phyloP scores from a whole-genome alignment of 2,888 invertebrate species.

The Drosophila nr. perissopoda region DNA sequence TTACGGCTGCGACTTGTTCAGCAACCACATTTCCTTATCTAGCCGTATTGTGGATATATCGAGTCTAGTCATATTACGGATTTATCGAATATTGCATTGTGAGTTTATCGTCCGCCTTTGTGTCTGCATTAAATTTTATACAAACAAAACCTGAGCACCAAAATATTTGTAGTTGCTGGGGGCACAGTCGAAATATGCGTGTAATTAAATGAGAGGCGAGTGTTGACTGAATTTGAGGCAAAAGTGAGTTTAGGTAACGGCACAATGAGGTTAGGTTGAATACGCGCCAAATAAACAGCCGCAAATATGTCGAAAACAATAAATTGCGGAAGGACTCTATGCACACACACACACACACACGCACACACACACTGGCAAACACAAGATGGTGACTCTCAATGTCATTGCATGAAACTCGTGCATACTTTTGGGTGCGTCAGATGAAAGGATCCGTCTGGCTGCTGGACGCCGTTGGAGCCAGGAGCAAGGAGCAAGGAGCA shows the following conservation, averaged over 20 bases:
- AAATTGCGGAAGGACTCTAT: constrained; percentile 59
- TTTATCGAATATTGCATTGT: not conserved
- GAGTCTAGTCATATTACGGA: not conserved
- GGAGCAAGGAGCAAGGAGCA: not conserved
- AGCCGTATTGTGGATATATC: not conserved
- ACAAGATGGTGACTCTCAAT: constrained; percentile 32
- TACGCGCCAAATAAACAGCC: constrained; percentile 65
- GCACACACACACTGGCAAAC: not conserved
- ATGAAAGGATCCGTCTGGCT: constrained; percentile 63
- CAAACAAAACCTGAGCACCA: not conserved
- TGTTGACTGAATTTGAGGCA: constrained; percentile 23
- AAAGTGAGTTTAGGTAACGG: constrained; percentile 34
- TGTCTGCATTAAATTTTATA: not conserved
- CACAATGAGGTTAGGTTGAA: constrained; percentile 23
- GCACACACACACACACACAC: constrained; percentile 5
- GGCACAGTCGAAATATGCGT: not conserved
- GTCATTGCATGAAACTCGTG: constrained; percentile 35
- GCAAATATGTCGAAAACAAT: constrained; percentile 75
- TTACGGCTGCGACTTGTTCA: not conserved
- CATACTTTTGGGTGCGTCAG: constrained; percentile 52
- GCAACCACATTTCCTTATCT: not conserved
- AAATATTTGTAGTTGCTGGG: not conserved
- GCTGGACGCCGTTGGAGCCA: constrained; percentile 14
- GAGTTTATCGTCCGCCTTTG: not conserved
- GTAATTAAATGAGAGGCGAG: not conserved